Percentiles rank a stretch among this genome's conserved stretches.
Conservation (phyloP, 2,888 invertebrate species). For the Geotrupes spiniger region DNA sequence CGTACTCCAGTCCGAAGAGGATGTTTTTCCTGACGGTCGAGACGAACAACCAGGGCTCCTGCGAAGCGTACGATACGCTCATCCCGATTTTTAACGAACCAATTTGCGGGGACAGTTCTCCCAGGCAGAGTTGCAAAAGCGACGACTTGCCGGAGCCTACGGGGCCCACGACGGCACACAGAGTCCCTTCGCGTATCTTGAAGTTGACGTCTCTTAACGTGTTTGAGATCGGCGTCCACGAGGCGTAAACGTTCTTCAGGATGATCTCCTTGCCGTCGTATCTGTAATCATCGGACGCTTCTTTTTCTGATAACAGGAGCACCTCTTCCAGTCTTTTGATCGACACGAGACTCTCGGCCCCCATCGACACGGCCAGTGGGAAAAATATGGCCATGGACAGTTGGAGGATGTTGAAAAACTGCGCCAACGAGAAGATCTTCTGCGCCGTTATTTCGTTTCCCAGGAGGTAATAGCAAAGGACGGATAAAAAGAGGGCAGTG, state of each 20-base stretch:
- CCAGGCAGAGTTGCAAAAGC: constrained; percentile 65
- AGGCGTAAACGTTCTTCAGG: constrained; percentile 30
- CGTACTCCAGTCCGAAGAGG: constrained; percentile 67
- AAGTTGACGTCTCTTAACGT: constrained; percentile 54
- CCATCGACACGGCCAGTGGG: constrained; percentile 59
- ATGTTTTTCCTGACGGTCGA: constrained; percentile 76
- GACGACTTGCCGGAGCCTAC: constrained; percentile 71
- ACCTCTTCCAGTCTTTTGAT: constrained; percentile 59
- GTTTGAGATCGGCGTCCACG: constrained; percentile 42
- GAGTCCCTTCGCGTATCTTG: constrained; percentile 50
- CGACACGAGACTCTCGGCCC: constrained; percentile 65
- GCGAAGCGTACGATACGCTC: constrained; percentile 66
- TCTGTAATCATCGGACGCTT: constrained; percentile 18
- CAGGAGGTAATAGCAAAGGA: constrained; percentile 71
- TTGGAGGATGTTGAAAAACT: constrained; percentile 74
- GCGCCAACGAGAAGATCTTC: constrained; percentile 73
- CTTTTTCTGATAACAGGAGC: constrained; percentile 48
- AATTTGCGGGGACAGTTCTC: constrained; percentile 62
- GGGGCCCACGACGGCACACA: constrained; percentile 59
- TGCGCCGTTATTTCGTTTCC: constrained; percentile 58
- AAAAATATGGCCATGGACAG: constrained; percentile 64
- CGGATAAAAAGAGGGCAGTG: constrained; percentile 76
- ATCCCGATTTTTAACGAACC: constrained; percentile 66
- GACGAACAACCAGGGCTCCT: constrained; percentile 77
- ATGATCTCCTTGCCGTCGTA: constrained; percentile 30